phyloP scores from a whole-genome alignment of 2,888 invertebrate species.

The Liodrosophila aerea region DNA sequence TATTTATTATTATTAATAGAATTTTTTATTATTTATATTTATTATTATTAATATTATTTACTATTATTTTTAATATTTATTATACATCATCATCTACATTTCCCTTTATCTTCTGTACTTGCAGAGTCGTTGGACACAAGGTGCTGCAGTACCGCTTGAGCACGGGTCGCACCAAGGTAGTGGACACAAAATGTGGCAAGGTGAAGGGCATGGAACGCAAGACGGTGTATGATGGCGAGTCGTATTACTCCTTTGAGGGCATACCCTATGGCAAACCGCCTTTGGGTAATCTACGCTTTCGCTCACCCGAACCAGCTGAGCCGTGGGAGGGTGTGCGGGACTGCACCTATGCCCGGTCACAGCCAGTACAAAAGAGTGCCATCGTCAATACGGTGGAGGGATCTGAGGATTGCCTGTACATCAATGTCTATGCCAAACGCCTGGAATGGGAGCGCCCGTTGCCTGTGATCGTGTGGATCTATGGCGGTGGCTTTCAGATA shows the following conservation, averaged over 20 bases:
- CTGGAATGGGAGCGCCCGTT: conserved; percentile 59
- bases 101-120: background rate
- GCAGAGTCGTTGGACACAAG: conserved; percentile 68
- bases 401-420: conserved; percentile 83
- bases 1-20: too few relatives aligned
- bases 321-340: conserved; percentile 82
- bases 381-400: conserved; percentile 77
- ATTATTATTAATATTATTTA: too few relatives aligned
- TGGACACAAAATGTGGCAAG: conserved; percentile 72
- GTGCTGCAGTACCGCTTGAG: conserved; percentile 62
- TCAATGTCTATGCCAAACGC: conserved; percentile 82
- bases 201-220: conserved; percentile 71
- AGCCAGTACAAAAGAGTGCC: conserved; percentile 77
- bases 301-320: conserved; percentile 81
- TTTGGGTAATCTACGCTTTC: conserved; percentile 76
- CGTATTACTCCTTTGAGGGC: conserved; percentile 78
- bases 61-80: too few relatives aligned
- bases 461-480: conserved; percentile 83
- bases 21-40: too few relatives aligned
- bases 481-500: conserved; percentile 83
- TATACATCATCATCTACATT: too few relatives aligned
- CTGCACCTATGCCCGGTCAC: conserved; percentile 75
- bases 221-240: conserved; percentile 61
- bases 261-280: conserved; percentile 81
- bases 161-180: conserved; percentile 65